These are phyloP conservation scores for Triplophysa siluroides DNA, from an alignment of 2,113 vertebrate species.

Conservation along the genomic window DNA sequence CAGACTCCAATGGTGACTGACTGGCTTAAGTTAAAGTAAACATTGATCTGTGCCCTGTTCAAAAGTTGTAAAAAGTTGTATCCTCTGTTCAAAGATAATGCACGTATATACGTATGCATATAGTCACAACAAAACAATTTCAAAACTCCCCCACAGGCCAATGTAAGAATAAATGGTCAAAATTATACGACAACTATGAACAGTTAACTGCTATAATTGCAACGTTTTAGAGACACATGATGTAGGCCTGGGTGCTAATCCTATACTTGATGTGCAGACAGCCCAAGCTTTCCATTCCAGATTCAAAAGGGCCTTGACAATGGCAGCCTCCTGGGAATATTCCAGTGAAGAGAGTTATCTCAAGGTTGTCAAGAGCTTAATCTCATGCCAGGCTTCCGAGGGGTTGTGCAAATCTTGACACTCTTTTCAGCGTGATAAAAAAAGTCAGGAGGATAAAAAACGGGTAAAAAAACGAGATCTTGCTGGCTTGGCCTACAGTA, in stretches of 20 bases:
- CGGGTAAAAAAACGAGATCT: constrained; percentile 59
- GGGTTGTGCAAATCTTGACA: constrained; percentile 65
- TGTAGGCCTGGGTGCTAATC: neutral
- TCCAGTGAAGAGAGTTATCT: constrained; percentile 77
- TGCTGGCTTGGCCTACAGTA: constrained; percentile 60
- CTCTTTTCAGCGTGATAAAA: constrained; percentile 42
- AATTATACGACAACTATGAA: neutral
- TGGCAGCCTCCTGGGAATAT: constrained; percentile 75
- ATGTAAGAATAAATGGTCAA: neutral
- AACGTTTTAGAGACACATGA: neutral
- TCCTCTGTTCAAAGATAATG: neutral
- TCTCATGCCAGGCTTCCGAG: constrained; percentile 70
- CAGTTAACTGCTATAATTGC: neutral
- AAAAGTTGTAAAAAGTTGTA: constrained; percentile 8
- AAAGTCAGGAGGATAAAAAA: constrained; percentile 44
- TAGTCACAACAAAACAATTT: neutral
- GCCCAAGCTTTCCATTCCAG: constrained; percentile 70
- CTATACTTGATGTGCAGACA: constrained; percentile 59
- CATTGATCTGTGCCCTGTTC: constrained; percentile 6
- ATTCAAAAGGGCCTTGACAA: constrained; percentile 78
- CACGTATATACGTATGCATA: neutral
- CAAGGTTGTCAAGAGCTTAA: constrained; percentile 77
- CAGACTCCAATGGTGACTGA: constrained; percentile 22
- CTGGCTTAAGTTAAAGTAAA: constrained; percentile 29
- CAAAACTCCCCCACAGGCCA: neutral